Conservation (phyloP, 2,797 vertebrate genomes). For the Mormyrops attenuatus region DNA sequence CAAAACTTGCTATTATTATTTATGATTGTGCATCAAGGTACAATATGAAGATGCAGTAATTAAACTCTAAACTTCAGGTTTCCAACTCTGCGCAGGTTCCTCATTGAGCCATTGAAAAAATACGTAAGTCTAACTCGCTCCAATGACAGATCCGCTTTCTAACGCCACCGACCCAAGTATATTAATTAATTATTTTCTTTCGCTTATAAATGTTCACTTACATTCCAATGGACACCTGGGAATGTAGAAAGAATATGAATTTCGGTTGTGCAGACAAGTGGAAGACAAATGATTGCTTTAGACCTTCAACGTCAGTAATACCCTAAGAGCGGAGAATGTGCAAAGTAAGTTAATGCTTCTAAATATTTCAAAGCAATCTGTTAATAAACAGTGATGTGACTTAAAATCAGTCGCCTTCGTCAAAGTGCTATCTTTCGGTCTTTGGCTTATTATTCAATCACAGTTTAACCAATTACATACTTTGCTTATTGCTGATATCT, state of each 20-base stretch:
- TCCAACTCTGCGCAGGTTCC: background rate
- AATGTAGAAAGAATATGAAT: background rate
- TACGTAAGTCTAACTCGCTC: background rate
- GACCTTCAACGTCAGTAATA: background rate
- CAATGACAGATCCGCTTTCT: background rate
- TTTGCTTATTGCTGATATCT: constrained; percentile 12
- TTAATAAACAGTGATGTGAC: background rate
- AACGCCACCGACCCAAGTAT: background rate
- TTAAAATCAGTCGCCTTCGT: background rate
- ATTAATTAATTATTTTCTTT: background rate
- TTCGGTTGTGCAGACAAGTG: background rate
- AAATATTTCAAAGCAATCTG: background rate
- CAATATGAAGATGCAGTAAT: background rate
- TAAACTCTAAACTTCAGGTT: background rate
- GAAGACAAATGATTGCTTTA: background rate
- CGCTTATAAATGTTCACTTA: background rate
- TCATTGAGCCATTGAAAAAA: background rate
- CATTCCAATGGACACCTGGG: background rate
- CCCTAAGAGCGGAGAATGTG: background rate
- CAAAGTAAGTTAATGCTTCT: background rate
- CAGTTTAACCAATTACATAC: constrained; percentile 3
- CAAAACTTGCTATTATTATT: background rate
- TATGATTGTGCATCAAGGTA: background rate
- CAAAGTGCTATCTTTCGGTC: constrained; percentile 9
- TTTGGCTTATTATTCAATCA: constrained; percentile 21